phyloP scores from a whole-genome alignment of 2,888 invertebrate species.

The Protonemura montana region DNA sequence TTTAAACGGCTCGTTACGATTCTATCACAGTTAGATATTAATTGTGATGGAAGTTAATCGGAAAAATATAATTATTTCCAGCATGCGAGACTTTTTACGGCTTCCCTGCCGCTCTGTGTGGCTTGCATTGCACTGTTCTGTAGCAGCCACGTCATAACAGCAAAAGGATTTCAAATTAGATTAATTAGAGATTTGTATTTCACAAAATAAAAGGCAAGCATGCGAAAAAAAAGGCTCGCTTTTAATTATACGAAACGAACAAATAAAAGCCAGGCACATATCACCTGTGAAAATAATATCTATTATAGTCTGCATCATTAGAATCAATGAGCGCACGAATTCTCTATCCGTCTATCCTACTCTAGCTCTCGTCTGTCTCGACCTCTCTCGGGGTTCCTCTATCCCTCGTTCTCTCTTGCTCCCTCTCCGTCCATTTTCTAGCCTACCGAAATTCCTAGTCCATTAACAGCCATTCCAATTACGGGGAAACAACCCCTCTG shows the following conservation, averaged over 20 bases:
- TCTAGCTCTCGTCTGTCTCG: conserved; percentile 17
- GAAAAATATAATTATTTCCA: background rate
- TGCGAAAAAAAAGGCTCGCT: conserved; percentile 24
- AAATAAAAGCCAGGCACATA: conserved; percentile 9
- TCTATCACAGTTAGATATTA: background rate
- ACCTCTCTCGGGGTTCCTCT: conserved; percentile 38
- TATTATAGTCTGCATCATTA: background rate
- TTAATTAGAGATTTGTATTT: background rate
- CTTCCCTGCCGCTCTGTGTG: no score
- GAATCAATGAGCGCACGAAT: background rate
- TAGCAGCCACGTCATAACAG: no score
- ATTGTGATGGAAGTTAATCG: background rate
- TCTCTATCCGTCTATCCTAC: conserved; percentile 13
- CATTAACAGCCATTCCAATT: conserved; percentile 42
- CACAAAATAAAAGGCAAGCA: background rate
- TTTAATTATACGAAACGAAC: background rate
- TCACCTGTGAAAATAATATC: conserved; percentile 39
- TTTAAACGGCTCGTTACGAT: background rate
- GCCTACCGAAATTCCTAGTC: background rate
- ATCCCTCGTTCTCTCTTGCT: conserved; percentile 41
- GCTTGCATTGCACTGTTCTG: background rate
- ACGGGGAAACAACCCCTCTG: conserved; percentile 9
- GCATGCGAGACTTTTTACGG: background rate
- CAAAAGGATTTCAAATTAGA: background rate
- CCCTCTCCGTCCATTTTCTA: background rate